Base-by-base conservation (phyloP, 2,888 invertebrate genomes). In the Archaeoteleia sp. region DNA sequence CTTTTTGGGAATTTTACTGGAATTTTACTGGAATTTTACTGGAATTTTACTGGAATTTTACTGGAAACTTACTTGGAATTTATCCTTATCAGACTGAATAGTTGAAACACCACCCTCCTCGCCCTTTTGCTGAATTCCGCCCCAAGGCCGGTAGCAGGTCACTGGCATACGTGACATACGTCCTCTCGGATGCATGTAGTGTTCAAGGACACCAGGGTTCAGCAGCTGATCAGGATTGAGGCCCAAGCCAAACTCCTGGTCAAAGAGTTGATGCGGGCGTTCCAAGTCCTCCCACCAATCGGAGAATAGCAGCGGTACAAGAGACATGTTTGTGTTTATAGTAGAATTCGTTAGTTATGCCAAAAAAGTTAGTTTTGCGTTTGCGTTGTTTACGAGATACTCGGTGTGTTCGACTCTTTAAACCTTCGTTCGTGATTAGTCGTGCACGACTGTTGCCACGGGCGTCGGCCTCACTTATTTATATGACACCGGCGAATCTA, bases 301-400 rank as follows among this genome's bases (percentile, higher is more conserved):
- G n/a, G n/a, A n/a, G n/a, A n/a, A n/a, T n/a, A n/a, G n/a, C n/a
- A n/a, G n/a, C n/a, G n/a, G n/a, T n/a, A n/a, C n/a, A n/a, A n/a
- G n/a, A n/a, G n/a, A n/a, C n/a, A 46, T 88, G 30, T 89, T 91
- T 83, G 89, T 88, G 79, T 93, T 93, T 80, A 93, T 93, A 93
- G 93, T 94, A 93, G 93, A 93, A 82, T 94, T 93, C 70, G 93
- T 92, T 87, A n/a, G n/a, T n/a, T n/a, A n/a, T n/a, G n/a, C n/a
- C n/a, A n/a, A n/a, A n/a, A n/a, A n/a, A n/a, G n/a, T n/a, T n/a
- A n/a, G n/a, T n/a, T n/a, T n/a, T n/a, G n/a, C n/a, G n/a, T n/a
- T n/a, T n/a, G n/a, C n/a, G n/a, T n/a, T n/a, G n/a, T n/a, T n/a
- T n/a, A n/a, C n/a, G n/a, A n/a, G n/a, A n/a, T n/a, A n/a, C n/a